Percentiles rank a stretch among this genome's conserved stretches.
Conservation (phyloP, 2,888 invertebrate species). For the Agrilus biguttatus region DNA sequence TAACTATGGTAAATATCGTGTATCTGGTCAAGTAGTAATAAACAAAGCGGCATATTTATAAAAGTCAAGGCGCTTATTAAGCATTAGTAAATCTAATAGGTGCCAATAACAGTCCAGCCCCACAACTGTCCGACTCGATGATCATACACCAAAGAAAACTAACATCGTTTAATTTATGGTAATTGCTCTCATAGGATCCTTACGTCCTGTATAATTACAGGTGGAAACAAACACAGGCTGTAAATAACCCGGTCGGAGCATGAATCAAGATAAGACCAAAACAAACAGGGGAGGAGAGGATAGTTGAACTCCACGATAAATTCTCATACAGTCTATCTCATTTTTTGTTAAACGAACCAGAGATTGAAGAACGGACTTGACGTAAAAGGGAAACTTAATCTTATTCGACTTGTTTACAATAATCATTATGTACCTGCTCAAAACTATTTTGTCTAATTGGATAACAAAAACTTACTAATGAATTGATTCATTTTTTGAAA, state of each 20-base stretch:
- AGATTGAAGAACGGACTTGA: neutral
- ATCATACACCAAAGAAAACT: neutral
- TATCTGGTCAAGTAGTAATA: too few species aligned
- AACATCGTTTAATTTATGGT: conserved; percentile 20
- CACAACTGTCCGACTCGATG: neutral
- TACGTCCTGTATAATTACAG: conserved; percentile 21
- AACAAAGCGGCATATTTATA: too few species aligned
- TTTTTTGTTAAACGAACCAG: too few species aligned
- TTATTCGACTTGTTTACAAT: too few species aligned
- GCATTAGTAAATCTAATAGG: conserved; percentile 2
- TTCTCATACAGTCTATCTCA: neutral
- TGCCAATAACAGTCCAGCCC: neutral
- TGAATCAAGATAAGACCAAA: conserved; percentile 15
- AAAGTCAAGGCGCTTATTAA: conserved; percentile 4
- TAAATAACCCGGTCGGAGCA: conserved; percentile 16
- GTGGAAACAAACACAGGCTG: conserved; percentile 12
- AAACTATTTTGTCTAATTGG: too few species aligned
- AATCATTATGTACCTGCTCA: too few species aligned
- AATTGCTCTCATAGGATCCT: conserved; percentile 18
- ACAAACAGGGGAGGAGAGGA: conserved; percentile 9
- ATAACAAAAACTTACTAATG: too few species aligned
- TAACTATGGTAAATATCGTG: too few species aligned
- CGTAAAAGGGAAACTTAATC: neutral
- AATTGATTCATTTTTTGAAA: too few species aligned
- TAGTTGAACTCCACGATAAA: conserved; percentile 4